A percentile compares a stretch with the other conserved stretches of the same genome.
These are phyloP conservation scores for Xestia sexstrigata DNA, from an alignment of 2,888 invertebrate species.

Conservation along the genomic window DNA sequence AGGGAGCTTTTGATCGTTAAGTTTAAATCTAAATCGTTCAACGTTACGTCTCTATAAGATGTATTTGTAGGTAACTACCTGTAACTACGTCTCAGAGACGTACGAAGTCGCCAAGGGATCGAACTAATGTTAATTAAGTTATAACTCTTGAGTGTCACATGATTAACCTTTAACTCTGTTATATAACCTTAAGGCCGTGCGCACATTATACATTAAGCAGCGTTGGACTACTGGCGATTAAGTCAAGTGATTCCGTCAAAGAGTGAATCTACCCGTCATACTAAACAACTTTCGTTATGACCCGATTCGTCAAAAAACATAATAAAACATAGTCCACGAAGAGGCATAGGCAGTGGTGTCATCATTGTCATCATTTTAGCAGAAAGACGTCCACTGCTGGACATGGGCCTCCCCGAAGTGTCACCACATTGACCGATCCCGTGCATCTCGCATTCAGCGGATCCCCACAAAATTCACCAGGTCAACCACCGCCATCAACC, in stretches of 20 bases:
- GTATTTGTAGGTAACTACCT: slow-evolving; percentile 2
- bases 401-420: too few relatives aligned
- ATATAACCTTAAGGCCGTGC: neutral
- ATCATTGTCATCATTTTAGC: neutral
- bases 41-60: neutral
- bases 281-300: too few relatives aligned
- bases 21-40: slow-evolving; percentile 28
- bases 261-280: neutral
- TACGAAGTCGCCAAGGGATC: slow-evolving; percentile 1
- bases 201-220: neutral
- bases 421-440: too few relatives aligned
- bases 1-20: slow-evolving; percentile 18
- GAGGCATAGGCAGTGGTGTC: too few relatives aligned
- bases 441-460: too few relatives aligned
- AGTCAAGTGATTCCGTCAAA: neutral
- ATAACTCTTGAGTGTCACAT: neutral
- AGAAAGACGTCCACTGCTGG: too few relatives aligned
- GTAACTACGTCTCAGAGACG: slow-evolving; percentile 22
- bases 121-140: slow-evolving; percentile 29
- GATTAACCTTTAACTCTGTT: slow-evolving; percentile 9
- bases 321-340: too few relatives aligned
- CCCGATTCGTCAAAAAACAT: too few relatives aligned
- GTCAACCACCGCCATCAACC: neutral
- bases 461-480: too few relatives aligned
- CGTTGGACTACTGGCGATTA: neutral